Percentiles rank a stretch among this genome's conserved stretches.
Conservation (phyloP, 2,113 vertebrate genomes). For the Nannobrachium achirus region DNA sequence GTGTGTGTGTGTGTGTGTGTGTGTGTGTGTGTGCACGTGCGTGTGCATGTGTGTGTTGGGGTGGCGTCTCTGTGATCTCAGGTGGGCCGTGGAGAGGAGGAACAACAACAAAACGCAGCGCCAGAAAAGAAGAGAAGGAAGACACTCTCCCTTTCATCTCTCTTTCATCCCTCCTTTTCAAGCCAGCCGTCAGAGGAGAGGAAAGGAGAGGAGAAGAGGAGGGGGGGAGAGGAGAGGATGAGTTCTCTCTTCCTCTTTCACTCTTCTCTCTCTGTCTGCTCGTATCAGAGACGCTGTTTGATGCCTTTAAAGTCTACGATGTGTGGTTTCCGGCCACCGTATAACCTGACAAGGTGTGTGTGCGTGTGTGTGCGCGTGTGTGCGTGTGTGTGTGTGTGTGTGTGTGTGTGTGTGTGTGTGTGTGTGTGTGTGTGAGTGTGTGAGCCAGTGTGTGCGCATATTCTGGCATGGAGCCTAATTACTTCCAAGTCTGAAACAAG, state of each 20-base stretch:
- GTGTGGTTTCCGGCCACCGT: conserved; percentile 53
- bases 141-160: conserved; percentile 68
- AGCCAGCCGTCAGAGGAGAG: conserved; percentile 19
- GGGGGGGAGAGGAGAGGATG: background rate
- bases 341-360: conserved; percentile 21
- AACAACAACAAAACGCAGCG: conserved; percentile 51
- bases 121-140: conserved; percentile 56
- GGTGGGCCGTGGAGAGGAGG: conserved; percentile 59
- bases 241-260: background rate
- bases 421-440: background rate
- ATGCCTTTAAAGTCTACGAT: conserved; percentile 68
- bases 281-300: conserved; percentile 49
- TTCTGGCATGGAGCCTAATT: conserved; percentile 57
- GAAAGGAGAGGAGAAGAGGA: background rate
- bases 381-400: too few species aligned
- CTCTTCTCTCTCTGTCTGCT: conserved; percentile 13
- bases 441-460: background rate
- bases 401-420: background rate
- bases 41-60: conserved; percentile 17
- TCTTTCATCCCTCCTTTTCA: conserved; percentile 64
- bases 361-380: background rate
- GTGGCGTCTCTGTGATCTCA: conserved; percentile 59
- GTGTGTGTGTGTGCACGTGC: background rate
- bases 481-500: conserved; percentile 60
- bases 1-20: background rate